Base-by-base conservation (phyloP, 1,140 invertebrate species). In the Panagrolaimus sp. region DNA sequence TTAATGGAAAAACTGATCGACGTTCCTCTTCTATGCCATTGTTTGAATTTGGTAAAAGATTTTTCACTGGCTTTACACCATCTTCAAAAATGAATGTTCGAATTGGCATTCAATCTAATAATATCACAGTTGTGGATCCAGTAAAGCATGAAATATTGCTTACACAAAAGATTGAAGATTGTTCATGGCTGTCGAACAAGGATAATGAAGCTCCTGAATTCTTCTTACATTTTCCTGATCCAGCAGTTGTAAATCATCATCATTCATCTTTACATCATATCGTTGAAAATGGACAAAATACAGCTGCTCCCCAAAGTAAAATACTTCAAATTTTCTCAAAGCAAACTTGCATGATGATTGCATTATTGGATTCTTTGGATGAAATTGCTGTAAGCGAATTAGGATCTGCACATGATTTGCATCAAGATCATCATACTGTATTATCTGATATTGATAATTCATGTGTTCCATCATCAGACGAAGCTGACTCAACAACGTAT, bases 41-140 rank as follows among this genome's bases (percentile, higher is more conserved):
- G 32, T 0, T 69, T 12, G 48, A 69, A 45, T 17, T 71, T 17
- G n/a, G 45, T 14, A 45, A 63, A 55, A 21, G 43, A 26, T 28
- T 75, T 28, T 63, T 73, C 68, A 17, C 68, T 9, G 17, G 32
- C 2, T 14, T 43, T 17, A 17, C 45, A 58, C 55, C 69, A 10
- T 14, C 44, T 21, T 15, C 21, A 1, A 8, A 21, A 47, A 62
- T 66, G 24, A 45, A 73, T 14, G 44, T 76, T 38, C 62, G 47
- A 17, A 68, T 76, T 44, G 75, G 75, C 17, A 78, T 76, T 24
- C 76, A 75, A 32, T 48, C 74, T 47, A 68, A 75, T 6, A 73
- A 58, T 48, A 69, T 76, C 14, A 76, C 75, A 44, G 52, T 76
- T 21, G 52, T 76, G 6, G 76, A 78, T 43, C 69, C 43, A 21